Percentiles rank a stretch among this genome's conserved stretches.
Conservation (phyloP, 2,113 vertebrate species). For the Hymenochirus boettgeri region DNA sequence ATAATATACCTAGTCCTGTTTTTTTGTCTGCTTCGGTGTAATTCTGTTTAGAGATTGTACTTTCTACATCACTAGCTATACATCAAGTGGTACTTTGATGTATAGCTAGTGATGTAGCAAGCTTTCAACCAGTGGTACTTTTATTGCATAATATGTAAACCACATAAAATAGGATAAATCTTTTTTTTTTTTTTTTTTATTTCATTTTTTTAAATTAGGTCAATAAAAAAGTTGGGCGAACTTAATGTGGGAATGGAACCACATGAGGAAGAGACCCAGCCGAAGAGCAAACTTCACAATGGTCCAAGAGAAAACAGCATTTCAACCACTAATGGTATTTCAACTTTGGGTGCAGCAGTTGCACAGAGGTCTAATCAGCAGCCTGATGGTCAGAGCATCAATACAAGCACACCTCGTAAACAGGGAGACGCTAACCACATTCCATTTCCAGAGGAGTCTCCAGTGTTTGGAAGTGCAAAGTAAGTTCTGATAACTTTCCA, state of each 20-base stretch:
- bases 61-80: no score
- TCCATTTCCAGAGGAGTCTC: conserved; percentile 76
- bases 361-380: conserved; percentile 49
- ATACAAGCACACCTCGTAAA: conserved; percentile 74
- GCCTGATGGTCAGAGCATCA: conserved; percentile 53
- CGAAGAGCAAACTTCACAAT: conserved; percentile 73
- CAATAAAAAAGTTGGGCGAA: conserved; percentile 93
- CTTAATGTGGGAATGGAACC: conserved; percentile 87
- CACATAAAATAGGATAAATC: no score
- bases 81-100: no score
- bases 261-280: conserved; percentile 73
- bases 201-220: no score
- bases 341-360: conserved; percentile 54
- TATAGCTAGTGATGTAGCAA: no score
- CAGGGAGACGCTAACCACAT: conserved; percentile 58
- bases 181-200: no score
- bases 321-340: conserved; percentile 49
- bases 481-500: conserved; percentile 47
- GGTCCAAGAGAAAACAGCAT: conserved; percentile 62
- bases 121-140: no score
- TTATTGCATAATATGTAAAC: no score
- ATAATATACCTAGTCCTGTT: no score
- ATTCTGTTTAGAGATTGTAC: no score
- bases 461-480: conserved; percentile 69
- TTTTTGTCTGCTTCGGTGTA: no score